Evolutionary conservation across 2,113 vertebrate species (phyloP).

Genomic region (Zosterops pallidus): DNA sequence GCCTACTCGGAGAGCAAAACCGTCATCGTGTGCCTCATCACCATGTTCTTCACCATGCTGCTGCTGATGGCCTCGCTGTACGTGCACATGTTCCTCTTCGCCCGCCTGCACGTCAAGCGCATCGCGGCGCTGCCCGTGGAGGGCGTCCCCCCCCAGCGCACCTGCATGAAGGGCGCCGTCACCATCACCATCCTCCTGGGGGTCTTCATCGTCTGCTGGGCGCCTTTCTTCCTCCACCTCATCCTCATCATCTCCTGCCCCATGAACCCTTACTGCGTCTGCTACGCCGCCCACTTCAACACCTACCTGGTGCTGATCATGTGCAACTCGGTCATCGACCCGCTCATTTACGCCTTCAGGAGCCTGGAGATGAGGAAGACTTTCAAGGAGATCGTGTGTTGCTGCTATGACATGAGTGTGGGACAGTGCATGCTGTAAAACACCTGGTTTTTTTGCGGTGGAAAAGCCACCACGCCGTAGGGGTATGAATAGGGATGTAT

Average conservation of each 20-base stretch:
- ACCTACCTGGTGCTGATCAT: conserved; percentile 87
- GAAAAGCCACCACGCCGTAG: background rate
- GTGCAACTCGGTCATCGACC: conserved; percentile 88
- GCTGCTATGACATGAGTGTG: conserved; percentile 70
- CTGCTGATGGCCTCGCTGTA: conserved; percentile 87
- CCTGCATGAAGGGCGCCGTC: conserved; percentile 84
- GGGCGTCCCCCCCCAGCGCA: conserved; percentile 69
- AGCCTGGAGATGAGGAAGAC: conserved; percentile 86
- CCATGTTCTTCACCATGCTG: conserved; percentile 87
- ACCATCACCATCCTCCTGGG: conserved; percentile 86
- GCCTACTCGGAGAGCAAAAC: conserved; percentile 86
- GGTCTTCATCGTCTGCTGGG: conserved; percentile 86
- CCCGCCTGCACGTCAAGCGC: conserved; percentile 81
- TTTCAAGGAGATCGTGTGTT: conserved; percentile 83
- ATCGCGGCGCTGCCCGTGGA: conserved; percentile 79
- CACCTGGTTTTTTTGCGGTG: background rate
- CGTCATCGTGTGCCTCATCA: conserved; percentile 86
- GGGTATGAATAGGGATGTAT: background rate
- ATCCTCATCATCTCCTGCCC: conserved; percentile 88
- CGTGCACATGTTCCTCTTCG: conserved; percentile 87
- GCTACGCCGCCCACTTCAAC: conserved; percentile 87
- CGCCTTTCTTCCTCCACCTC: conserved; percentile 89
- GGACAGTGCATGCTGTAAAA: conserved; percentile 59
- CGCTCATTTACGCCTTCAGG: conserved; percentile 86
- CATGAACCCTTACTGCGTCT: conserved; percentile 82